Percentiles rank a stretch among this genome's conserved stretches.
Evolutionary conservation across 2,113 vertebrate species (phyloP).

Genomic region (Plotosus lineatus): DNA sequence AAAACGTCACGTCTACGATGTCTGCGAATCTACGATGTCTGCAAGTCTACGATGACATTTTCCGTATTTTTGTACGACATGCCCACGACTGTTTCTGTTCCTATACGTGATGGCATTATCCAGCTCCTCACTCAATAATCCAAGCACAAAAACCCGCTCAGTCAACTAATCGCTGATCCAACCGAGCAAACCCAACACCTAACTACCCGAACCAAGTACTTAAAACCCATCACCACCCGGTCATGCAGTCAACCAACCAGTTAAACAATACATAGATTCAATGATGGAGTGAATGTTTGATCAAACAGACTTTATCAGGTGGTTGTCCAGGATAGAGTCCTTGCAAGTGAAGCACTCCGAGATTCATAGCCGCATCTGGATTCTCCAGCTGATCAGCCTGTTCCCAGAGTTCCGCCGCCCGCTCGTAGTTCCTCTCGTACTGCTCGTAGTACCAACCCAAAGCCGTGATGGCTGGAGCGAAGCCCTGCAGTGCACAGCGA

Average conservation of each 20-base stretch:
- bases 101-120: no score
- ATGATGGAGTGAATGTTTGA: slow-evolving; percentile 13
- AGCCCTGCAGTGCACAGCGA: slow-evolving; percentile 63
- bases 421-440: slow-evolving; percentile 66
- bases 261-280: no score
- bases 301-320: slow-evolving; percentile 55
- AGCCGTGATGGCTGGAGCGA: slow-evolving; percentile 74
- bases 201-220: no score
- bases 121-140: no score
- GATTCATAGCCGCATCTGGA: slow-evolving; percentile 76
- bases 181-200: neutral
- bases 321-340: slow-evolving; percentile 73
- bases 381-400: slow-evolving; percentile 65
- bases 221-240: neutral
- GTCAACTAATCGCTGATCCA: neutral
- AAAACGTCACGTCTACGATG: no score
- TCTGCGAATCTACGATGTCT: no score
- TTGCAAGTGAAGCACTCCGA: slow-evolving; percentile 70
- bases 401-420: slow-evolving; percentile 74
- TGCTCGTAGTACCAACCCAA: slow-evolving; percentile 79
- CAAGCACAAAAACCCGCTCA: neutral
- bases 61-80: no score
- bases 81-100: no score
- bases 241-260: neutral
- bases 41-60: no score